These are phyloP conservation scores for Acutogordius australiensis DNA, from an alignment of 2,888 invertebrate genomes.

Conservation along the genomic window DNA sequence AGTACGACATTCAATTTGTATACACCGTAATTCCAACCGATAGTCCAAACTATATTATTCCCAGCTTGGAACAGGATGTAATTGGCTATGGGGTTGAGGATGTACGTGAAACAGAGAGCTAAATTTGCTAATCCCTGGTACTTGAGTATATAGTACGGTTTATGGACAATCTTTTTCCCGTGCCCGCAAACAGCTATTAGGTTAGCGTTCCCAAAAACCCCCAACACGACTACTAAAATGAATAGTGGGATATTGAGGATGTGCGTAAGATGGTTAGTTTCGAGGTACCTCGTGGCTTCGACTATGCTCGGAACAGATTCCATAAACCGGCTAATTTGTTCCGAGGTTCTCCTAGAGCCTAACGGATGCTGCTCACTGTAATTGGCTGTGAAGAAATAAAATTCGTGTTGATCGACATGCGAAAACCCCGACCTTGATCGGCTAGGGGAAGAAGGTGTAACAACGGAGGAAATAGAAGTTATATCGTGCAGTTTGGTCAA, in stretches of 20 bases:
- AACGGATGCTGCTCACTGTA: too few species aligned
- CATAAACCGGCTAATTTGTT: too few species aligned
- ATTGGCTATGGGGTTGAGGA: neutral
- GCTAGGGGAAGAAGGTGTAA: too few species aligned
- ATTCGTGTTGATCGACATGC: too few species aligned
- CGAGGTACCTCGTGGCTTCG: too few species aligned
- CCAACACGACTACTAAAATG: neutral
- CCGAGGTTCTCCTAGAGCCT: too few species aligned
- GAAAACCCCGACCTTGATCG: too few species aligned
- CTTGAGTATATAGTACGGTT: neutral
- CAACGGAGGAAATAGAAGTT: too few species aligned
- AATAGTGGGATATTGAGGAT: neutral
- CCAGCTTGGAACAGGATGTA: neutral
- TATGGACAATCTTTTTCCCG: neutral
- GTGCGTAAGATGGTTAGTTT: neutral
- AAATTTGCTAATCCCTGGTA: neutral
- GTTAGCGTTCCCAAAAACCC: neutral
- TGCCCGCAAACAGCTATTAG: neutral
- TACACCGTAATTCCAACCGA: neutral
- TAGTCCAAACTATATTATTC: neutral
- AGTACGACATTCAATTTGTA: neutral
- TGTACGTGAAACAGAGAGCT: neutral
- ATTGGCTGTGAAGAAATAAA: too few species aligned
- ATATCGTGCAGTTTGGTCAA: too few species aligned
- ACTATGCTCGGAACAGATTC: too few species aligned